A percentile compares a stretch with the other conserved stretches of the same genome.
phyloP scores from a whole-genome alignment of 2,113 vertebrate species.

The Cyprinus carpio region DNA sequence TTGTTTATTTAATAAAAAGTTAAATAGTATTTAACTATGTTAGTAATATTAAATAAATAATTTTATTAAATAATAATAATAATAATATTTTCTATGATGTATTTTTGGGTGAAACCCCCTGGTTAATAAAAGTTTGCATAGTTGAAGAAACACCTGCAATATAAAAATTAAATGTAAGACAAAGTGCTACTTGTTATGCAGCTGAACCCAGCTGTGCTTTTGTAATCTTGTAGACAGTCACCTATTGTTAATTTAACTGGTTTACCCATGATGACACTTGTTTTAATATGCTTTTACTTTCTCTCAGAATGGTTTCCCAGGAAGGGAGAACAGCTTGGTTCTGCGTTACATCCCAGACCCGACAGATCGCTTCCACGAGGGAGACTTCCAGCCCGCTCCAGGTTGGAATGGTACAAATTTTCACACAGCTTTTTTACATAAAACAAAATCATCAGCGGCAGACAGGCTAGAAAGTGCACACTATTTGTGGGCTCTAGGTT shows the following conservation, averaged over 20 bases:
- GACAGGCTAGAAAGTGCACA: no score
- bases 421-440: no score
- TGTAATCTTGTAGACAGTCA: not conserved
- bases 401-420: constrained; percentile 67
- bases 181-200: not conserved
- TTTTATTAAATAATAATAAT: no score
- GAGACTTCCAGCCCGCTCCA: constrained; percentile 85
- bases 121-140: not conserved
- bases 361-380: constrained; percentile 81
- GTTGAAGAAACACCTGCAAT: not conserved
- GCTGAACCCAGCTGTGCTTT: not conserved
- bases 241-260: not conserved
- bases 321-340: constrained; percentile 85
- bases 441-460: no score
- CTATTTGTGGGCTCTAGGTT: no score
- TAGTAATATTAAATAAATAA: no score
- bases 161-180: not conserved
- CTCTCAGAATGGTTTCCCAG: constrained; percentile 76
- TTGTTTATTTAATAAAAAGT: no score
- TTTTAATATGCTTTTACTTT: constrained; percentile 29
- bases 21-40: no score
- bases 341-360: constrained; percentile 94
- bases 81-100: no score
- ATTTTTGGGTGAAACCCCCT: no score
- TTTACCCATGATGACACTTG: not conserved